Conservation (phyloP, 2,797 vertebrate genomes). For the Eutrigla gurnardus region DNA sequence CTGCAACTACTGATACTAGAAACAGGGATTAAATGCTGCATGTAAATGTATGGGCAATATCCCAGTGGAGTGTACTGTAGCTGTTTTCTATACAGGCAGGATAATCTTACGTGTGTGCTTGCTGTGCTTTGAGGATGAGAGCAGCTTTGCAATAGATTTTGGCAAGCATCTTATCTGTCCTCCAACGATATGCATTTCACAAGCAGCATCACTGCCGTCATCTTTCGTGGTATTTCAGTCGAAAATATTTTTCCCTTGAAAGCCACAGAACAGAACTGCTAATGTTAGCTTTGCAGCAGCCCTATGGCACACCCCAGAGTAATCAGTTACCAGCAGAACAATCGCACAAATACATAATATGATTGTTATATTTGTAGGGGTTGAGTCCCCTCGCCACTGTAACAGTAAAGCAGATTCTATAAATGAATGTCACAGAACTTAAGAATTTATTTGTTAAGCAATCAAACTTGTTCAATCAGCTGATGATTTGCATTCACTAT, state of each 20-base stretch:
- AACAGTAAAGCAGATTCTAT: neutral
- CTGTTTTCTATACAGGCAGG: constrained; percentile 5
- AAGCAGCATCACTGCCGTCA: constrained; percentile 24
- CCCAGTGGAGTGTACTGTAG: neutral
- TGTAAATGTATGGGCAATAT: constrained; percentile 17
- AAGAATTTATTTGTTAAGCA: too few relatives aligned
- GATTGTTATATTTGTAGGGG: neutral
- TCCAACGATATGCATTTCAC: constrained; percentile 44
- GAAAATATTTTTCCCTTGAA: constrained; percentile 52
- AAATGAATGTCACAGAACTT: neutral
- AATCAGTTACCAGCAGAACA: constrained; percentile 26
- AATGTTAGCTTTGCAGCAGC: constrained; percentile 36
- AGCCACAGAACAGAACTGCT: constrained; percentile 26
- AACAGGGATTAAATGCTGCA: constrained; percentile 6
- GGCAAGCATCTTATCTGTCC: constrained; percentile 43
- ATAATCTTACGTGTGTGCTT: constrained; percentile 36
- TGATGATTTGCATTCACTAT: constrained; percentile 1
- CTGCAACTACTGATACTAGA: constrained; percentile 13
- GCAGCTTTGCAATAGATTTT: constrained; percentile 42
- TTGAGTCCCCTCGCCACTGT: neutral
- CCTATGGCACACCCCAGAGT: constrained; percentile 28
- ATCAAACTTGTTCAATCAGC: neutral
- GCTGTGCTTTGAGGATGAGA: constrained; percentile 35
- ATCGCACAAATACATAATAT: neutral
- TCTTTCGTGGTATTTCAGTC: constrained; percentile 42